phyloP scores from a whole-genome alignment of 2,113 vertebrate species.

The Indri indri region DNA sequence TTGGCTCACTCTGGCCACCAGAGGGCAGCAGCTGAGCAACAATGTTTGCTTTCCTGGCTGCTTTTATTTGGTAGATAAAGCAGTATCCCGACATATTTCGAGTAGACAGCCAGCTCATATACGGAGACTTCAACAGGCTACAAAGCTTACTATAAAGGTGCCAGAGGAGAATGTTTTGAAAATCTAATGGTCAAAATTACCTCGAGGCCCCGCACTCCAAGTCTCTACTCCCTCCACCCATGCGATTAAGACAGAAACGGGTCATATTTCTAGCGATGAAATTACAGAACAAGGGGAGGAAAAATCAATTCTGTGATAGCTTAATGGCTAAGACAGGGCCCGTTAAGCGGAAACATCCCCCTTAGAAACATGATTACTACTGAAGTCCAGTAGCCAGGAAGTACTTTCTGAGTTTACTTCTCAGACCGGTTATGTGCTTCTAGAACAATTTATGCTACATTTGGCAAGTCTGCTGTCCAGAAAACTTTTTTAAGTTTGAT shows the following conservation, averaged over 20 bases:
- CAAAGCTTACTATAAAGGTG: constrained; percentile 6
- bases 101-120: background rate
- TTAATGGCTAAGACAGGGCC: background rate
- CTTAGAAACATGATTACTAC: background rate
- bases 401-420: background rate
- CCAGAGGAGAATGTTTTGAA: background rate
- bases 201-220: constrained; percentile 56
- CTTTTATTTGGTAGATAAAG: background rate
- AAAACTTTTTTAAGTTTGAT: background rate
- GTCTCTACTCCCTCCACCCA: background rate
- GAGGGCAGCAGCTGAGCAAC: constrained; percentile 77
- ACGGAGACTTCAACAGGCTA: constrained; percentile 53
- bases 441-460: background rate
- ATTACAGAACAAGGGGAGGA: background rate
- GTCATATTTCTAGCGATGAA: background rate
- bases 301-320: background rate
- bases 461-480: background rate
- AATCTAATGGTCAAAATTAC: constrained; percentile 57
- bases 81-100: background rate
- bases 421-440: background rate
- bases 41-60: background rate
- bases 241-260: background rate
- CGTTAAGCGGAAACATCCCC: background rate
- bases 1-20: constrained; percentile 33
- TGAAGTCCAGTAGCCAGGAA: background rate